These are phyloP conservation scores for Aphelinus certus DNA, from an alignment of 1,140 invertebrate genomes.

Conservation along the genomic window DNA sequence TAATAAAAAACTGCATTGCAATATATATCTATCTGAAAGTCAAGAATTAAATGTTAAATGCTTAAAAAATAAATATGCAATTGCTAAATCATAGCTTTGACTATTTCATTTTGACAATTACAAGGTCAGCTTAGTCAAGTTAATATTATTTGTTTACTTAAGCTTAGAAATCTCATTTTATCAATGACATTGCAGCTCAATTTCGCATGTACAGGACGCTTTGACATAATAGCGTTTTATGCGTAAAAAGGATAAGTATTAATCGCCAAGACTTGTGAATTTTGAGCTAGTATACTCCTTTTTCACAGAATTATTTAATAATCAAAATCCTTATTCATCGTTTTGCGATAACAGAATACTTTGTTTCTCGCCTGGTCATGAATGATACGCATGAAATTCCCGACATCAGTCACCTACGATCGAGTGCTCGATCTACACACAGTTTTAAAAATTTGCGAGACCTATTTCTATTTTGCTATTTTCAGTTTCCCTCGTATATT, in stretches of 20 bases:
- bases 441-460: conserved; percentile 15
- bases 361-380: background rate
- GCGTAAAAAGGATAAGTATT: background rate
- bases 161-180: conserved; percentile 15
- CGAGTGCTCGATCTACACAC: conserved; percentile 6
- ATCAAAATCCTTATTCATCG: conserved; percentile 1
- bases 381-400: conserved; percentile 13
- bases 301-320: conserved; percentile 7
- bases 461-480: background rate
- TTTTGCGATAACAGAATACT: conserved; percentile 23
- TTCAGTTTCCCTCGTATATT: conserved; percentile 4
- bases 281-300: background rate
- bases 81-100: too few species aligned
- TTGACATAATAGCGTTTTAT: conserved; percentile 3
- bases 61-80: too few species aligned
- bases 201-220: conserved; percentile 20
- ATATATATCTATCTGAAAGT: too few species aligned
- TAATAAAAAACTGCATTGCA: too few species aligned
- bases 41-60: too few species aligned
- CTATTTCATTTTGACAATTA: too few species aligned
- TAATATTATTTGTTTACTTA: background rate
- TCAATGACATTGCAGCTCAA: conserved; percentile 16
- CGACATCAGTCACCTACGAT: background rate
- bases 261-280: conserved; percentile 14
- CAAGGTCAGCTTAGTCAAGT: background rate